Evolutionary conservation across 2,888 invertebrate genomes (phyloP).

Genomic region (Therioaphis trifolii): DNA sequence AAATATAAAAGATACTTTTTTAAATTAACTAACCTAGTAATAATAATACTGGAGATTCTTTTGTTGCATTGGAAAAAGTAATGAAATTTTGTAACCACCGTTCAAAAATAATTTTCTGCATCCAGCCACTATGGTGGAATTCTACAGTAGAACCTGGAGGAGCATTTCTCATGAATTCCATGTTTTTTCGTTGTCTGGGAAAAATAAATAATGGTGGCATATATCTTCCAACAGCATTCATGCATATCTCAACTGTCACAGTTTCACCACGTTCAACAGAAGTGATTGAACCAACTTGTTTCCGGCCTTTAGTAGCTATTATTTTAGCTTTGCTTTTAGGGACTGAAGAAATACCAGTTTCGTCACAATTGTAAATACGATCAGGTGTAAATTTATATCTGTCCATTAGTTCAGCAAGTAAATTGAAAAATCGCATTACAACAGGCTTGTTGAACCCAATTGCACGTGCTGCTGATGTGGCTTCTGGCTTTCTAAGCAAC

Average conservation of each 20-base stretch:
- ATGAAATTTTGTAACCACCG: too few species aligned
- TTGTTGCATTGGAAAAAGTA: too few species aligned
- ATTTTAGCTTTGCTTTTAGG: slow-evolving; percentile 65
- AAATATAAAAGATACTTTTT: too few species aligned
- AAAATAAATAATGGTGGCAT: slow-evolving; percentile 57
- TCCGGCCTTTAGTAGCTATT: slow-evolving; percentile 65
- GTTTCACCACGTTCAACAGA: slow-evolving; percentile 66
- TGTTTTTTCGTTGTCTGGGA: slow-evolving; percentile 62
- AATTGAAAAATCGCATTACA: slow-evolving; percentile 65
- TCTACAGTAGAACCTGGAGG: slow-evolving; percentile 62
- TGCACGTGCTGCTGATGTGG: slow-evolving; percentile 67
- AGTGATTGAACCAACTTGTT: slow-evolving; percentile 62
- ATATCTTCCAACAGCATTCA: neutral
- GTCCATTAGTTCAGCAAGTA: slow-evolving; percentile 42
- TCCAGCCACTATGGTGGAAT: slow-evolving; percentile 64
- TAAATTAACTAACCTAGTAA: too few species aligned
- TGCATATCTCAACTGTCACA: slow-evolving; percentile 65
- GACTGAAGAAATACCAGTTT: slow-evolving; percentile 66
- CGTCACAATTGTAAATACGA: slow-evolving; percentile 66
- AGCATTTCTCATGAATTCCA: slow-evolving; percentile 63
- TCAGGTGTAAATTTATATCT: slow-evolving; percentile 65
- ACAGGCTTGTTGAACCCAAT: slow-evolving; percentile 67
- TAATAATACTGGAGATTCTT: too few species aligned
- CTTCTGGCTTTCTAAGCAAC: slow-evolving; percentile 66
- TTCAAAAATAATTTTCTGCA: slow-evolving; percentile 64